Evolutionary conservation across 2,113 vertebrate species (phyloP), one percentile per base, ranked within the genome.

Genomic region (Crocuta crocuta): DNA sequence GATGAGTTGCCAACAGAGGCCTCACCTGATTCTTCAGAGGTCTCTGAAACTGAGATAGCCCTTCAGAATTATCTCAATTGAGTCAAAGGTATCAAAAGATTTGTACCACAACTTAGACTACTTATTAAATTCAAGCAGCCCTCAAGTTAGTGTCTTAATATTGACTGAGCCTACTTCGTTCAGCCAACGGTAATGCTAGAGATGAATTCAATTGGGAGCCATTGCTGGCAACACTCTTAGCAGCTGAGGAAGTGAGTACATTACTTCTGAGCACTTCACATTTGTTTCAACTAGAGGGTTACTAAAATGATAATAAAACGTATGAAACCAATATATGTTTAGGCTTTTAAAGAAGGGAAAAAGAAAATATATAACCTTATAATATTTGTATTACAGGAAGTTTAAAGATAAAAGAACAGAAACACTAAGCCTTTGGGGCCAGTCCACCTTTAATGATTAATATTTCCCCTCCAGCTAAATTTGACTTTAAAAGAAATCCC

Each of bases 361-460:
- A 92, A 86, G 61, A 76, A 95, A 97, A 97, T 86, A 80, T 48
- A 55, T 91, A 82, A 87, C 95, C 74, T 91, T 97, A 21, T 93
- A 93, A 76, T 97, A 96, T 98, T 91, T 94, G 84, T 97, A 97
- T 97, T 97, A 86, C 28, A 92, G 95, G 89, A 96, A 94, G 55
- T 87, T 43, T 89, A 88, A 93, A 97, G 96, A 97, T 98, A 94
- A 98, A 98, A 97, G 93, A 96, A 95, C 73, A 95, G 97, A 94
- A 86, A 50, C 28, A 63, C 53, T 91, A 97, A 86, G 81, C 71
- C 97, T 96, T 82, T 98, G 97, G 94, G 95, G 31, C 88, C 45
- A 35, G 39, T 96, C 79, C n/a, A 97, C 55, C 70, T 98, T 98
- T 98, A 98, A 98, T 98, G 95, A 98, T 98, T 98, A 95, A 97